Evolutionary conservation across 2,888 invertebrate genomes (phyloP).

Genomic region (Seira sanloemensis): DNA sequence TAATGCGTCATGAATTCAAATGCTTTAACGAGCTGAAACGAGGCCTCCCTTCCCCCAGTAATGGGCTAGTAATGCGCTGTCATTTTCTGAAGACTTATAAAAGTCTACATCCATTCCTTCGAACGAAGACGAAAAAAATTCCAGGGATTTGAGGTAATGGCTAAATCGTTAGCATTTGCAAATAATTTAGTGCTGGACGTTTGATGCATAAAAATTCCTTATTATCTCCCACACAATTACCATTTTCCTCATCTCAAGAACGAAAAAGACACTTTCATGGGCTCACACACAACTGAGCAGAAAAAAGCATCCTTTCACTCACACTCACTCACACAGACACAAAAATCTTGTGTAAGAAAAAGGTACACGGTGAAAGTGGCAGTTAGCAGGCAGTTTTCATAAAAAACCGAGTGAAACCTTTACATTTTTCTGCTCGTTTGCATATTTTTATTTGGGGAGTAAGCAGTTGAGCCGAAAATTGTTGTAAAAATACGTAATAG

Average conservation of each 20-base stretch:
- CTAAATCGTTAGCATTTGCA: conserved; percentile 73
- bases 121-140: conserved; percentile 74
- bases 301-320: too few species aligned
- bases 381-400: not conserved
- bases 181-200: conserved; percentile 74
- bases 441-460: too few species aligned
- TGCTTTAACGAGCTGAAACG: conserved; percentile 73
- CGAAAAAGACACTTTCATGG: too few species aligned
- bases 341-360: not conserved
- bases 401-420: too few species aligned
- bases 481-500: not conserved
- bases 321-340: too few species aligned
- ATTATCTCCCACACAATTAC: conserved; percentile 73
- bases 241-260: not conserved
- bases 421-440: not conserved
- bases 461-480: not conserved
- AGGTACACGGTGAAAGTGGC: not conserved
- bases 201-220: conserved; percentile 74
- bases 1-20: conserved; percentile 74
- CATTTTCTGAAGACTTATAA: conserved; percentile 74
- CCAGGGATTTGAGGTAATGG: conserved; percentile 74
- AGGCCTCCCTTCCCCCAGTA: conserved; percentile 23
- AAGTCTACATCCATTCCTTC: too few species aligned
- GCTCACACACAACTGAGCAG: not conserved
- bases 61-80: conserved; percentile 74